Evolutionary conservation across 2,113 vertebrate genomes (phyloP).

Genomic region (cat (Felis catus)): DNA sequence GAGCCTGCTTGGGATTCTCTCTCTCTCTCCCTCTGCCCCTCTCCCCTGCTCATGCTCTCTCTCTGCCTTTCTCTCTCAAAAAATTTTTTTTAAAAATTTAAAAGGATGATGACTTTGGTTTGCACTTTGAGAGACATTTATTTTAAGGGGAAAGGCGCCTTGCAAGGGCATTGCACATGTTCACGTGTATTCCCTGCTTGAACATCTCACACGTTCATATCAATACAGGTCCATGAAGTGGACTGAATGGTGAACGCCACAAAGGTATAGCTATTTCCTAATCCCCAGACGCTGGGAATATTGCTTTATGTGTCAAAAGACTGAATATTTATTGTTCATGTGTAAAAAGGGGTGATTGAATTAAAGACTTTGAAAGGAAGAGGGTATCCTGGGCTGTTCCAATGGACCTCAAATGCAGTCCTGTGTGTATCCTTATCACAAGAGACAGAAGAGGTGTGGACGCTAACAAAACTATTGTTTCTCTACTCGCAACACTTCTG

Average conservation of each 20-base stretch:
- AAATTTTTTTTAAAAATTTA: not conserved
- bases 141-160: not conserved
- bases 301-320: not conserved
- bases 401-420: not conserved
- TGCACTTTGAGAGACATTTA: not conserved
- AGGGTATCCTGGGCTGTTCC: rapidly evolving
- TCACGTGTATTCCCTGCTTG: too few species aligned
- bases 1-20: too few species aligned
- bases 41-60: too few species aligned
- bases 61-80: too few species aligned
- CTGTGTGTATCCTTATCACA: not conserved
- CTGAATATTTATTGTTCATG: not conserved
- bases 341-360: not conserved
- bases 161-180: too few species aligned
- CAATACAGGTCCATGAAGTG: not conserved
- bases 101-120: not conserved
- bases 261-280: not conserved
- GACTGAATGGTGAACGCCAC: not conserved
- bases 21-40: too few species aligned
- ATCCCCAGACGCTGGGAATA: not conserved
- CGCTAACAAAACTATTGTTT: not conserved
- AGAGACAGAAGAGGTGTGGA: not conserved
- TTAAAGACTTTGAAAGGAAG: not conserved
- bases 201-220: not conserved
- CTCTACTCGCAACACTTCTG: not conserved